Base-by-base conservation (phyloP, 2,113 vertebrate species). In the Connochaetes taurinus region DNA sequence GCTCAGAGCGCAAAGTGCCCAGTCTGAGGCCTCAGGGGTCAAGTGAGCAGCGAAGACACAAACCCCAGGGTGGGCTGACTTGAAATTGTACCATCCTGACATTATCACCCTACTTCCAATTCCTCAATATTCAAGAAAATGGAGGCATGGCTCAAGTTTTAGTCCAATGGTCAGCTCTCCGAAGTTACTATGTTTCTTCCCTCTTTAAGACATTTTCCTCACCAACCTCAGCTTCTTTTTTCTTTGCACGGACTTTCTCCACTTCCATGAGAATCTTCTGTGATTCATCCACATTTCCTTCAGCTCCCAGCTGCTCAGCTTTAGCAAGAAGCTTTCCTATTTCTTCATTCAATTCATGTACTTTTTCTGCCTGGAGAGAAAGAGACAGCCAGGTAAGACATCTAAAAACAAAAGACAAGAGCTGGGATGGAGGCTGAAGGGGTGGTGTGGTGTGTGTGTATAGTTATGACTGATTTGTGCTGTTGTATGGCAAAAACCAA, bases 261-360 rank as follows among this genome's bases (percentile, higher is more conserved):
- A 99, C 99, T 98, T 99, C 99, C 99, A 99, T 99, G 93, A 99
- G 99, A 80, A 99, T 99, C 98, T 99, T 99, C 97, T 99, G 99
- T 52, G 99, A 99, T 91, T 99, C 99, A 8, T 99, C 99, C 88
- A 99, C 99, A 52, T 99, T 99, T 84, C 99, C 99, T 98, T 99
- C 99, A 2, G 99, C 99, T 90, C 99, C 99, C 14, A 99, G 99
- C 98, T 99, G 99, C 94, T 99, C 99, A 10, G 99, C 99, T 98
- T 99, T 99, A 52, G 99, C 99, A 96, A 99, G 98, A 27, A 99
- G 99, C 96, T 99, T 99, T 84, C 99, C 99, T 71, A 99, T 99
- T 98, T 99, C 99, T 98, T 99, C 99, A 62, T 99, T 99, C 98
- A 99, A 98, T 94, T 99, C 99, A 5, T 99, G 99, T 47, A 99